These are phyloP conservation scores for Stictocephala bisonia DNA, from an alignment of 2,888 invertebrate genomes.

Conservation along the genomic window DNA sequence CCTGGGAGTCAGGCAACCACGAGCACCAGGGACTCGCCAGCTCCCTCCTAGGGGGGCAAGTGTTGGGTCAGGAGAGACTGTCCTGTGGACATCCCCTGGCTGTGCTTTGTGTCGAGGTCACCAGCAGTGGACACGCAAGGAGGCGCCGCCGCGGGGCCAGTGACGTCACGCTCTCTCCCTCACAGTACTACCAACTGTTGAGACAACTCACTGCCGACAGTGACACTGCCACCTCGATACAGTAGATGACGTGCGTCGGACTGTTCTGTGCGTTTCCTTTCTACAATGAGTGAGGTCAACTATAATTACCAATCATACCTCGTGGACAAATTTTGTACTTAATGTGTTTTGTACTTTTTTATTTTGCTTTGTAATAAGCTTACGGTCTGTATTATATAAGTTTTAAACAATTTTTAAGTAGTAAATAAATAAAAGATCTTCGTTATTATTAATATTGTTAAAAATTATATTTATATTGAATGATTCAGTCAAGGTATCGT, in stretches of 20 bases:
- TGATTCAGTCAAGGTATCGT: no score
- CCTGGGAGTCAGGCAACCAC: slow-evolving; percentile 85
- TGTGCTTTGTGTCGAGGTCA: slow-evolving; percentile 42
- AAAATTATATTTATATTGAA: no score
- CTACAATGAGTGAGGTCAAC: no score
- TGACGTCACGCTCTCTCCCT: no score
- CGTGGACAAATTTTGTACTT: background rate
- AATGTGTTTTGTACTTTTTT: slow-evolving; percentile 22
- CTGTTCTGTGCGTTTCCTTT: no score
- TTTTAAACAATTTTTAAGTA: background rate
- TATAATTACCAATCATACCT: background rate
- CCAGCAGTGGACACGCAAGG: background rate
- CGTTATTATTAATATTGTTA: no score
- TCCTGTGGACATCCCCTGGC: slow-evolving; percentile 38
- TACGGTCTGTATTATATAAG: background rate
- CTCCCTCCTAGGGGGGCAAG: slow-evolving; percentile 75
- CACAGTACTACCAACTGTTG: background rate
- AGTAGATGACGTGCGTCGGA: no score
- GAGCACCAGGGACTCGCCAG: slow-evolving; percentile 85
- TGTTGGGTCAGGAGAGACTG: slow-evolving; percentile 74
- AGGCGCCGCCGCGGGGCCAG: background rate
- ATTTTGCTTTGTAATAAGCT: slow-evolving; percentile 2
- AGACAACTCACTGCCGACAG: background rate
- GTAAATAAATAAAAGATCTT: no score
- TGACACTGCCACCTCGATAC: no score